Evolutionary conservation across 1,140 invertebrate species (phyloP).

Genomic region (Trypoxylus dichotomus): DNA sequence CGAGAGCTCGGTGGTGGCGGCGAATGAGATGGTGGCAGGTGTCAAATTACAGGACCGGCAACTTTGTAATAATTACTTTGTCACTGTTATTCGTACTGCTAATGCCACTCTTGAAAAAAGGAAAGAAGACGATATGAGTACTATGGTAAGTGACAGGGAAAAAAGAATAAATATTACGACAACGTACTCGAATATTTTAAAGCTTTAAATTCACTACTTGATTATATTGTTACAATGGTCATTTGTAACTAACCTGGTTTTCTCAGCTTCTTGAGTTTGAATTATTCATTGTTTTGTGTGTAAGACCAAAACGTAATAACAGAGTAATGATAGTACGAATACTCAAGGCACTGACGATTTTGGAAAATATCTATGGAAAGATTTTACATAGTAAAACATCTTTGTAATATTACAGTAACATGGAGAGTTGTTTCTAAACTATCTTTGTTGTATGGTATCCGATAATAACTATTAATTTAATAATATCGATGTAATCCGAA

Average conservation of each 20-base stretch:
- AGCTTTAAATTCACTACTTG: constrained; percentile 1
- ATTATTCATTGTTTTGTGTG: not conserved
- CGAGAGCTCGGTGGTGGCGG: not conserved
- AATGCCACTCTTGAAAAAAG: not conserved
- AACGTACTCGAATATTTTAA: not conserved
- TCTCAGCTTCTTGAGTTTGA: not conserved
- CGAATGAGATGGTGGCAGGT: not conserved
- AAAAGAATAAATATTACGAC: not conserved
- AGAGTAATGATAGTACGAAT: not conserved
- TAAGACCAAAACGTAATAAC: not conserved
- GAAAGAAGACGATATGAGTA: not conserved
- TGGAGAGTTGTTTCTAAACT: too few relatives aligned
- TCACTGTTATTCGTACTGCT: not conserved
- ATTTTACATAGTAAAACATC: too few relatives aligned
- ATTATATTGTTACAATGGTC: not conserved
- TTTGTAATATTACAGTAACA: too few relatives aligned
- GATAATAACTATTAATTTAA: too few relatives aligned
- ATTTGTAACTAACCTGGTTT: not conserved
- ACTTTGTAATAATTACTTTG: constrained; percentile 24
- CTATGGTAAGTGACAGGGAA: not conserved
- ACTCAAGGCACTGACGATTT: not conserved
- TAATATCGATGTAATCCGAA: too few relatives aligned
- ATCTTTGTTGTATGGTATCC: too few relatives aligned
- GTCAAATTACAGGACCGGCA: constrained; percentile 18
- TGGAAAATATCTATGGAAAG: not conserved